Base-by-base conservation (phyloP, 1,140 invertebrate genomes). In the Drosophila biarmipes region DNA sequence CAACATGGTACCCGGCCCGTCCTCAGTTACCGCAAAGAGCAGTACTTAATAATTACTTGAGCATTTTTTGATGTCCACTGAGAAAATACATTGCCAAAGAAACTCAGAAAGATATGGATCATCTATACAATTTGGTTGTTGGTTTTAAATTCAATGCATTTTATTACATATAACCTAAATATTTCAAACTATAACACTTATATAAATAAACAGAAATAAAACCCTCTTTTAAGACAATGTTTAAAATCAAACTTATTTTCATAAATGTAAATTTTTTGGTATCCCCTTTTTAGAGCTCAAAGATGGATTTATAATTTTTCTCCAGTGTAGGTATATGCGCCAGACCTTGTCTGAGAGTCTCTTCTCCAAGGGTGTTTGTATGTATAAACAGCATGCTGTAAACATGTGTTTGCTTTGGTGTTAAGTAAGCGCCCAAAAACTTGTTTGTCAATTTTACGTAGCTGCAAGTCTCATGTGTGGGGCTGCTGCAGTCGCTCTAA, bases 1-100 rank as follows among this genome's bases (percentile, higher is more conserved):
- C 72, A 72, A 66, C 68, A 71, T 73, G 73, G 53, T 57, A 58
- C 54, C 27, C 35, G 19, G 59, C 71, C 52, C 58, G 59, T 57
- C 51, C 75, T 66, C 56, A 57, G 35, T 48, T 51, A 74, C 68
- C 81, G 78, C 82, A 86, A 72, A 84, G 72, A 89, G 81, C 76
- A 69, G 72, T 76, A 89, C 84, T 89, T 89, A 79, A 89, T 89
- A 89, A 89, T 89, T 89, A 89, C 84, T 89, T 84, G 84, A 84
- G 68, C 85, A 89, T 89, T 80, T 84, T 89, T 63, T 72, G 75
- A 77, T 80, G 67, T 49, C 12, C 58, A 62, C 58, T 57, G n/a
- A 4, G 24, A 29, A 29, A 21, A 43, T 2, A 24, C 24, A 0
- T 24, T 24, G 3, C 5, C 24, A 24, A 24, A 24, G 24, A 24